phyloP scores from a whole-genome alignment of 2,888 invertebrate genomes.

The Scelioninae gen. 2 region DNA sequence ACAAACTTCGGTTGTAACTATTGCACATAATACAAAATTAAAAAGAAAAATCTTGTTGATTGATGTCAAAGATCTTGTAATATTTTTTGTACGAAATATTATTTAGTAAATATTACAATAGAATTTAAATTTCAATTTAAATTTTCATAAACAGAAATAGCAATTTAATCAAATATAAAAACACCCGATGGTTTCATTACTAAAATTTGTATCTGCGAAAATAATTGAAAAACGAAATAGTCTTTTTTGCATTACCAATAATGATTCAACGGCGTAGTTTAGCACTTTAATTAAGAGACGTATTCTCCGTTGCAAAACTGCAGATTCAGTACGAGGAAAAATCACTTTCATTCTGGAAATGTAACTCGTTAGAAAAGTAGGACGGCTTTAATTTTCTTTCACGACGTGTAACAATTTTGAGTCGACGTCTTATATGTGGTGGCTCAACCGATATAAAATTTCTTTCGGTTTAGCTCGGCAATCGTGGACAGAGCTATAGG shows the following conservation, averaged over 20 bases:
- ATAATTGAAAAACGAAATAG: not conserved
- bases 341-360: slow-evolving; percentile 40
- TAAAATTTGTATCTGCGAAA: too few species aligned
- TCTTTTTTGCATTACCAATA: not conserved
- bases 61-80: too few species aligned
- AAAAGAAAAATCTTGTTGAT: too few species aligned
- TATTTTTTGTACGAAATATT: too few species aligned
- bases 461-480: slow-evolving; percentile 23
- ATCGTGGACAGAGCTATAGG: slow-evolving; percentile 28
- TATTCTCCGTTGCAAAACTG: slow-evolving; percentile 7
- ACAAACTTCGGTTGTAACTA: too few species aligned
- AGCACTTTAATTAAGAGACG: slow-evolving; percentile 38
- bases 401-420: slow-evolving; percentile 42
- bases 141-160: too few species aligned
- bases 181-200: not conserved
- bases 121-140: too few species aligned
- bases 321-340: slow-evolving; percentile 32
- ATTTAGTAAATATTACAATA: too few species aligned
- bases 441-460: slow-evolving; percentile 35
- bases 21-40: too few species aligned
- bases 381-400: slow-evolving; percentile 43
- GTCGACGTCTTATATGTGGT: slow-evolving; percentile 22
- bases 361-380: slow-evolving; percentile 27
- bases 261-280: slow-evolving; percentile 3
- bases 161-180: too few species aligned